These are phyloP conservation scores for Parus major DNA, from an alignment of 2,113 vertebrate species.

Conservation along the genomic window DNA sequence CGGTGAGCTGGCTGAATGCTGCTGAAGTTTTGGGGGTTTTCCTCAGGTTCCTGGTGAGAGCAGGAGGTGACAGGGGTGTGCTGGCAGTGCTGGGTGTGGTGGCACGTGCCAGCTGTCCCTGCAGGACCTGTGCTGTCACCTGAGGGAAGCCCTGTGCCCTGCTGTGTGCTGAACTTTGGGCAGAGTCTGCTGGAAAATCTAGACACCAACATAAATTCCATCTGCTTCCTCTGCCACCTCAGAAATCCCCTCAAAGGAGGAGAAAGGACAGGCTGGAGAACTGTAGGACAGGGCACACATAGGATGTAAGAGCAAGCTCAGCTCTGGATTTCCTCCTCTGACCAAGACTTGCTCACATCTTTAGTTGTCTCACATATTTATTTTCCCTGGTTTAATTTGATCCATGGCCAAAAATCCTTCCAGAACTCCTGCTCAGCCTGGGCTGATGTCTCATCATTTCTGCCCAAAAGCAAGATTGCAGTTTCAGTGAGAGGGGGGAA, in stretches of 20 bases:
- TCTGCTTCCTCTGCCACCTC: background rate
- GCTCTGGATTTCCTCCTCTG: background rate
- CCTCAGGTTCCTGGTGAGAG: rapidly evolving
- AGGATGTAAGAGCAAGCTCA: background rate
- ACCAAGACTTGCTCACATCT: background rate
- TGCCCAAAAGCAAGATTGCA: background rate
- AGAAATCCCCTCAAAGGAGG: rapidly evolving
- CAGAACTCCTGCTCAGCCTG: background rate
- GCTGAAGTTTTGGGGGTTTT: background rate
- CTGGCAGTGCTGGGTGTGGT: background rate
- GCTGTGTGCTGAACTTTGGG: background rate
- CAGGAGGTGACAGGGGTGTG: background rate
- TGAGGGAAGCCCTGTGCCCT: background rate
- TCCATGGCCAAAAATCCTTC: background rate
- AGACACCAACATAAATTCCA: background rate
- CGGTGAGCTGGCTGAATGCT: rapidly evolving
- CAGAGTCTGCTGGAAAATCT: background rate
- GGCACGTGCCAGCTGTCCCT: background rate
- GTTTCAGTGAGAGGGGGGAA: background rate
- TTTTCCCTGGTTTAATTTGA: background rate
- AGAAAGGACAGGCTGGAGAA: background rate
- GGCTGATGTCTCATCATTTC: background rate
- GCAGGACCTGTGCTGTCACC: background rate
- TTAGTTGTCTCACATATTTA: rapidly evolving
- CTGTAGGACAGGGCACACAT: rapidly evolving